These are phyloP conservation scores for Pleuronectes platessa DNA, from an alignment of 2,113 vertebrate species.

Conservation along the genomic window DNA sequence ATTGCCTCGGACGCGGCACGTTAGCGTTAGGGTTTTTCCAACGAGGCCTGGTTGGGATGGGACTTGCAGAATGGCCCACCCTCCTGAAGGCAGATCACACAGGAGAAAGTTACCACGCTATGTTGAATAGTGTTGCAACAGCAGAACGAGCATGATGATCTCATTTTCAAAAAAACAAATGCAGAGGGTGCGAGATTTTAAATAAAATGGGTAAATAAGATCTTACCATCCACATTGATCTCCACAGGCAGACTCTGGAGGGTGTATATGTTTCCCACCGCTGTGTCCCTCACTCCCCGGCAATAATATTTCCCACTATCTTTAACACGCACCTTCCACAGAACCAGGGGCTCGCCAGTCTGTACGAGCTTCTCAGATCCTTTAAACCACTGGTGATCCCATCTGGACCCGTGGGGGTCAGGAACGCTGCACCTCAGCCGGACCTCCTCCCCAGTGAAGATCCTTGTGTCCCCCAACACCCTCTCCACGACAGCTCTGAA, in stretches of 20 bases:
- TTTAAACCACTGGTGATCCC: slow-evolving; percentile 74
- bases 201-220: neutral
- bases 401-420: slow-evolving; percentile 3
- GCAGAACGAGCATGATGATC: neutral
- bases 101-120: neutral
- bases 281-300: slow-evolving; percentile 41
- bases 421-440: slow-evolving; percentile 63
- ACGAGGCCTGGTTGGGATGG: slow-evolving; percentile 37
- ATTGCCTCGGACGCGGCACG: slow-evolving; percentile 58
- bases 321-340: slow-evolving; percentile 8
- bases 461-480: neutral
- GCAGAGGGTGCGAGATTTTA: neutral
- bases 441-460: slow-evolving; percentile 69
- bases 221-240: slow-evolving; percentile 75
- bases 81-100: slow-evolving; percentile 58
- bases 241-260: slow-evolving; percentile 65
- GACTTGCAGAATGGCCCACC: slow-evolving; percentile 66
- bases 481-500: slow-evolving; percentile 30
- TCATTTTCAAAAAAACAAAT: neutral
- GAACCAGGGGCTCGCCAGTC: rapidly evolving
- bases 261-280: slow-evolving; percentile 11
- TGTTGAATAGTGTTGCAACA: neutral
- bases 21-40: slow-evolving; percentile 49
- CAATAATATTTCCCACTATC: slow-evolving; percentile 69
- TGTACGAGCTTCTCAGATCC: slow-evolving; percentile 19